A percentile compares a stretch with the other conserved stretches of the same genome.
These are phyloP conservation scores for Tethea ocularis DNA, from an alignment of 2,888 invertebrate species.

Conservation along the genomic window DNA sequence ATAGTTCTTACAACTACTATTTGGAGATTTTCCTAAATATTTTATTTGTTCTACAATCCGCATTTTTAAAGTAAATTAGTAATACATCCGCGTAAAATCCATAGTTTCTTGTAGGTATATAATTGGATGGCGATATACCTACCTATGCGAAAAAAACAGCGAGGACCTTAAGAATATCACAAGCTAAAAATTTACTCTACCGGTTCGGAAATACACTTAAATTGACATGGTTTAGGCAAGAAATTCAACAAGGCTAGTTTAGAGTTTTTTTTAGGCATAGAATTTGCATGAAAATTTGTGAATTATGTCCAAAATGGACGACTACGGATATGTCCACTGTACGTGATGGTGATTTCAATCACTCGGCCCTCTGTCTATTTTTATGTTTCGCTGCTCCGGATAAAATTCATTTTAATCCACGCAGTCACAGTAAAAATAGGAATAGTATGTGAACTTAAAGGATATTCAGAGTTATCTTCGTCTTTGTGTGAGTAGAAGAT, in stretches of 20 bases:
- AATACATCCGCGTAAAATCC: background rate
- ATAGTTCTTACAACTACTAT: background rate
- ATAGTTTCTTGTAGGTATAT: too few species aligned
- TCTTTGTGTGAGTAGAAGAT: background rate
- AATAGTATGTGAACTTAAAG: background rate
- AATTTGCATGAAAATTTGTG: slow-evolving; percentile 45
- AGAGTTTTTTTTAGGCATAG: too few species aligned
- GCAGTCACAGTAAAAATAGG: slow-evolving; percentile 12
- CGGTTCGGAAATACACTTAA: too few species aligned
- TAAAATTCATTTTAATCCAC: slow-evolving; percentile 66
- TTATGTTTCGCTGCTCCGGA: slow-evolving; percentile 45
- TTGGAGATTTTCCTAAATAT: background rate
- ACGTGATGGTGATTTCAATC: slow-evolving; percentile 66
- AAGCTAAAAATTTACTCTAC: too few species aligned
- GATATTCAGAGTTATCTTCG: background rate
- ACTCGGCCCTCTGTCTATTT: slow-evolving; percentile 43
- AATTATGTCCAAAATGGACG: slow-evolving; percentile 48
- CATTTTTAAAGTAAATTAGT: background rate
- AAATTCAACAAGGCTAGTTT: too few species aligned
- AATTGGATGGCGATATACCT: too few species aligned
- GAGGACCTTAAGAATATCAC: too few species aligned
- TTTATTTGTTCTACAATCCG: background rate
- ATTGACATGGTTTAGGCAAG: too few species aligned
- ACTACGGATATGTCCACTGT: slow-evolving; percentile 59
- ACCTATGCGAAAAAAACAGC: too few species aligned